Base-by-base conservation (phyloP, 2,888 invertebrate genomes). In the Drosophila setosimentum region DNA sequence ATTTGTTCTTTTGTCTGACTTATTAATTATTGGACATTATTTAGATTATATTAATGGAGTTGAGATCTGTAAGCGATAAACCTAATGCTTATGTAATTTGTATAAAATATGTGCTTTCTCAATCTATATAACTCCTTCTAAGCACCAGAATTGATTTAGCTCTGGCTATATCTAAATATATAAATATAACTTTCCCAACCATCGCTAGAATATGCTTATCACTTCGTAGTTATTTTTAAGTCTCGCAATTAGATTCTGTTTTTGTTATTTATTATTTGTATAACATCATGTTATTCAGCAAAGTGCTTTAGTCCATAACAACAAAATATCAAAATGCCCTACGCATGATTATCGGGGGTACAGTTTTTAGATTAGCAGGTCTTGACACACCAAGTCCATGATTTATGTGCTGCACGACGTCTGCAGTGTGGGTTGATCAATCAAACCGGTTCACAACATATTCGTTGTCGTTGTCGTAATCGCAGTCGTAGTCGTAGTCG, bases 331-430 rank as follows among this genome's bases (percentile, higher is more conserved):
- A 68, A 55, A 29, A 58, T 33, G 59, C 54, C 64, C 48, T n/a
- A 42, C 51, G 27, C 30, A 57, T 69, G 85, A 90, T 90, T 82
- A 90, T 90, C 90, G 83, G 77, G 75, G 72, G 59, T 32, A 55
- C 51, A 57, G 66, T 76, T 77, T 73, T 60, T 55, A 90, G 85
- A 85, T 85, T 85, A 85, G 86, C 72, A 60, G 45, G 37, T 37
- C 35, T 81, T 81, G 78, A 78, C 78, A 78, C 81, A 73, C 58
- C 51, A 67, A 37, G 63, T 72, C 73, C 61, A 78, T 81, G 78
- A 78, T 78, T 80, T 82, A 82, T 82, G 73, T 82, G 78, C 61
- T 37, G 53, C 30, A 45, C 59, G 77, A 68, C 59, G 42, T 60
- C 40, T 29, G 40, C 21, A 37, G 33, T 49, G 35, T 64, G 60